Evolutionary conservation across 2,888 invertebrate genomes (phyloP).

Genomic region (Dexiosoma caninum): DNA sequence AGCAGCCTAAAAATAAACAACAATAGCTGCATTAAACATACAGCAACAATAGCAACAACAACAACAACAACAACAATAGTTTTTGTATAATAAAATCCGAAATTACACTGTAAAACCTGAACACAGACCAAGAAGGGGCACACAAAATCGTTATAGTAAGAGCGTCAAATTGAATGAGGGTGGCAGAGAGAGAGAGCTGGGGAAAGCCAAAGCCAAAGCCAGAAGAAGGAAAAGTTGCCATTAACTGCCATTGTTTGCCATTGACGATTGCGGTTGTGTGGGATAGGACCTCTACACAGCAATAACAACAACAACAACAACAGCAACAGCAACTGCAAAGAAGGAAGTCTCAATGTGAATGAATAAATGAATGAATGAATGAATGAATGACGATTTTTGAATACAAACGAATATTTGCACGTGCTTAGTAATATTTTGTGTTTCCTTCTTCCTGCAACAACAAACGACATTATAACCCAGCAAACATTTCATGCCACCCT

Average conservation of each 20-base stretch:
- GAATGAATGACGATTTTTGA: conserved; percentile 40
- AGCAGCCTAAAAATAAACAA: conserved; percentile 45
- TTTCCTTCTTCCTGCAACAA: conserved; percentile 13
- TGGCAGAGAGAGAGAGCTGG: too few species aligned
- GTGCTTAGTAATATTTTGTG: conserved; percentile 32
- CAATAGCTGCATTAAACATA: conserved; percentile 23
- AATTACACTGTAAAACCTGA: conserved; percentile 9
- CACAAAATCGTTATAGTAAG: too few species aligned
- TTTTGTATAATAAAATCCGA: conserved; percentile 19
- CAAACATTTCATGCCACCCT: not conserved
- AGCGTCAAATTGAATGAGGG: too few species aligned
- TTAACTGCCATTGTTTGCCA: conserved; percentile 41
- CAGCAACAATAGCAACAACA: conserved; percentile 44
- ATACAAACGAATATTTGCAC: conserved; percentile 26
- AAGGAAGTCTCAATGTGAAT: conserved; percentile 32
- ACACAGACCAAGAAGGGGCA: not conserved
- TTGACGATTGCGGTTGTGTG: conserved; percentile 7
- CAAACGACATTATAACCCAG: not conserved
- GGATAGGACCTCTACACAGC: not conserved
- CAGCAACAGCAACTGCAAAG: not conserved
- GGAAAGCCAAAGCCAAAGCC: too few species aligned
- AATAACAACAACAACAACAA: not conserved
- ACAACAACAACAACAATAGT: conserved; percentile 26
- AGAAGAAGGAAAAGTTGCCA: conserved; percentile 6
- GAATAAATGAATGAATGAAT: conserved; percentile 14